phyloP scores from a whole-genome alignment of 2,888 invertebrate genomes.

The Thereva nobilitata region DNA sequence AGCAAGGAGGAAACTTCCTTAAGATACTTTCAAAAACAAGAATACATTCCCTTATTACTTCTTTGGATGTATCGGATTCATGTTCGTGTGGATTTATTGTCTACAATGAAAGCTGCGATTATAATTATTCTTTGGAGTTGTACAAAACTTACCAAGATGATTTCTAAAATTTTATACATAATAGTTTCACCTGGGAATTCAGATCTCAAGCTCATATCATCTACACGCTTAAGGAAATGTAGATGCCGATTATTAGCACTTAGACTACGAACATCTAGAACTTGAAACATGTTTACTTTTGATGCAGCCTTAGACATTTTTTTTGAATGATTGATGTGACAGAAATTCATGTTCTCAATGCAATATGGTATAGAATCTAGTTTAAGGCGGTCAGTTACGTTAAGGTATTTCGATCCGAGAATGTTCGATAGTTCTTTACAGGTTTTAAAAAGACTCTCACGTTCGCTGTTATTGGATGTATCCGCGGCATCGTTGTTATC shows the following conservation, averaged over 20 bases:
- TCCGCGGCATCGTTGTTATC: no score
- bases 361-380: conserved; percentile 50
- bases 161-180: conserved; percentile 51
- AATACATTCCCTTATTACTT: conserved; percentile 46
- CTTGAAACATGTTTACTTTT: conserved; percentile 42
- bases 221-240: conserved; percentile 49
- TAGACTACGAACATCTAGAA: conserved; percentile 45
- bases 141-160: conserved; percentile 49
- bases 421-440: conserved; percentile 24
- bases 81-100: conserved; percentile 44
- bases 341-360: conserved; percentile 49
- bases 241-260: conserved; percentile 38
- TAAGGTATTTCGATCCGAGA: conserved; percentile 52
- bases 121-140: background rate
- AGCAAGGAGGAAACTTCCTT: conserved; percentile 54
- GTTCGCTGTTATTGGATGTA: no score
- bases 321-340: conserved; percentile 51
- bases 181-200: conserved; percentile 53
- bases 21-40: conserved; percentile 50
- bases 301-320: conserved; percentile 47
- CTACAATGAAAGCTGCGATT: conserved; percentile 38
- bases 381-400: conserved; percentile 49
- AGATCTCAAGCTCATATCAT: conserved; percentile 48
- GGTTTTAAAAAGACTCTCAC: no score
- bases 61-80: conserved; percentile 41